Percentiles rank a stretch among this genome's conserved stretches.
phyloP scores from a whole-genome alignment of 2,113 vertebrate species.

The Cryptoleucopteryx plumbea region DNA sequence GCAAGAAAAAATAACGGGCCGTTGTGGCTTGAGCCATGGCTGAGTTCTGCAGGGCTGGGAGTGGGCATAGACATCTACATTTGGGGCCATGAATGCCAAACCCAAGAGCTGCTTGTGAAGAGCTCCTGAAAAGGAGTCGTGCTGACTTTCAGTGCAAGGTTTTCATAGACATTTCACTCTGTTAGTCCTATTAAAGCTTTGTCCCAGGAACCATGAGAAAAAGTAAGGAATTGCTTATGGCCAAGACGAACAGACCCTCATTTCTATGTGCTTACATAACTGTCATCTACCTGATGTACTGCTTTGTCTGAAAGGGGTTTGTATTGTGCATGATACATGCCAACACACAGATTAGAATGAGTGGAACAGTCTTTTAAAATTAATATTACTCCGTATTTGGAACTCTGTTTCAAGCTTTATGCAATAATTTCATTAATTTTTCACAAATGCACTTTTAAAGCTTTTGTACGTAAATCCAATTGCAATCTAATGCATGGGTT shows the following conservation, averaged over 20 bases:
- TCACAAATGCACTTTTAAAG: background rate
- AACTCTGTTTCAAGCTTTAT: background rate
- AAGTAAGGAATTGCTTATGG: background rate
- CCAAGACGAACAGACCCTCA: fast-evolving
- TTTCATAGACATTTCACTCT: background rate
- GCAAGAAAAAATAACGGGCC: background rate
- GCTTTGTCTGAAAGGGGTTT: background rate
- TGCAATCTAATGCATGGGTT: background rate
- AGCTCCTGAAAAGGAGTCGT: background rate
- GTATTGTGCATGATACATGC: background rate
- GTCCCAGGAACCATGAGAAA: background rate
- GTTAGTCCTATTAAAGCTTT: background rate
- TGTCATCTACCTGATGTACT: background rate
- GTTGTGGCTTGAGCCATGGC: background rate
- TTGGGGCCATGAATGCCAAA: background rate
- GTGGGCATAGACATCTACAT: fast-evolving
- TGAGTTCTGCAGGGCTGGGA: background rate
- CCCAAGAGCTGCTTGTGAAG: background rate
- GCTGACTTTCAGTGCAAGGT: background rate
- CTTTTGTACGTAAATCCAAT: background rate
- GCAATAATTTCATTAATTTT: background rate
- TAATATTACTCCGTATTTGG: background rate
- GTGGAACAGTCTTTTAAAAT: background rate
- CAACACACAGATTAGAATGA: background rate
- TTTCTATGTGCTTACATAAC: background rate